Conservation (phyloP, 2,797 vertebrate genomes). For the Urosaurus nigricauda region DNA sequence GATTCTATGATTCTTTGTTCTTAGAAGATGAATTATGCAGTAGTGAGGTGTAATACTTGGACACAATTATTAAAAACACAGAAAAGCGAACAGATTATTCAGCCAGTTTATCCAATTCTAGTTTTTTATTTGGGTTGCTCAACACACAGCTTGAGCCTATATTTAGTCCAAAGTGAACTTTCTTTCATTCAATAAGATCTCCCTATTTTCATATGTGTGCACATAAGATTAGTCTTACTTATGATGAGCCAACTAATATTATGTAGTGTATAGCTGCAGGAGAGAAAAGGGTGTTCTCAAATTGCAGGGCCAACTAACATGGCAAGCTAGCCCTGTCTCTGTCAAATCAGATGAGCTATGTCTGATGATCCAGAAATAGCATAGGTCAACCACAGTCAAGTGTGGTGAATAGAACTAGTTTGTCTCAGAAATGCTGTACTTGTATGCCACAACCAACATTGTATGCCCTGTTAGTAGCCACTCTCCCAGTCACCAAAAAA, state of each 20-base stretch:
- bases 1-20: too few species aligned
- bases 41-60: background rate
- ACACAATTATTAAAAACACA: background rate
- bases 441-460: background rate
- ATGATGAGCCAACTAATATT: slow-evolving; percentile 20
- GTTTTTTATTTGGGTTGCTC: background rate
- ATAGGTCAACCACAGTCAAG: background rate
- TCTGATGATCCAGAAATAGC: background rate
- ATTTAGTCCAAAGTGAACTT: background rate
- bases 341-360: background rate
- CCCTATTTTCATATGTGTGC: background rate
- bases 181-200: background rate
- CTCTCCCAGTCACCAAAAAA: background rate
- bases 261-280: slow-evolving; percentile 9
- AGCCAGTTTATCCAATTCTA: background rate
- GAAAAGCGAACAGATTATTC: background rate
- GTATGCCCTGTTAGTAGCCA: background rate
- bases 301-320: background rate
- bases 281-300: background rate
- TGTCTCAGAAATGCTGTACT: background rate
- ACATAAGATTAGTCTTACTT: slow-evolving; percentile 1
- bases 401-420: background rate
- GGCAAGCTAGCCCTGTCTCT: background rate
- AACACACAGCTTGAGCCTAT: too few species aligned
- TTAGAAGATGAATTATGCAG: background rate